Evolutionary conservation across 2,888 invertebrate species (phyloP).

Genomic region (Polydrusus tereticollis): DNA sequence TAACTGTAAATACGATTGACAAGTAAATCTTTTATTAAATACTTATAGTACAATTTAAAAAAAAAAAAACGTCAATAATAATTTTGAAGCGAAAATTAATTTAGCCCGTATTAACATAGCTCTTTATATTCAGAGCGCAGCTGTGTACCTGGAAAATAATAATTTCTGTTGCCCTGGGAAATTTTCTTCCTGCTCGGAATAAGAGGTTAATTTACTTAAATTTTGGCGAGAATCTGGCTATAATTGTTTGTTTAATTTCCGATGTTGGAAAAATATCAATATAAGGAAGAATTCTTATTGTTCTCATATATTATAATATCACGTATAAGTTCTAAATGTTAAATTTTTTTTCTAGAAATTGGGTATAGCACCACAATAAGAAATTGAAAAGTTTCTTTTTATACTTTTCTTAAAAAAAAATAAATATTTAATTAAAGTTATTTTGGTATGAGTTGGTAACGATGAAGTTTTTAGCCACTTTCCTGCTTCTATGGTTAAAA

Average conservation of each 20-base stretch:
- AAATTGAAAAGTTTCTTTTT: no score
- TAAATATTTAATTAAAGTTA: no score
- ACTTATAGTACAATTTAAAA: neutral
- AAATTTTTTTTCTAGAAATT: neutral
- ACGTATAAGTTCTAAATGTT: neutral
- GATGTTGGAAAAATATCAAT: neutral
- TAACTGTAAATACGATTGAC: no score
- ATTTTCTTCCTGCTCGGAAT: neutral
- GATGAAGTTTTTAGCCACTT: no score
- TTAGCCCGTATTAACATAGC: neutral
- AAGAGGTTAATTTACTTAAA: constrained; percentile 6
- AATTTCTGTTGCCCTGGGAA: neutral
- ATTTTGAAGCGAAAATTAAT: neutral
- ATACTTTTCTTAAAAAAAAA: no score
- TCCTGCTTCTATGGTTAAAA: no score
- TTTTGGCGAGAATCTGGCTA: neutral
- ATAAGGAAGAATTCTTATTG: no score
- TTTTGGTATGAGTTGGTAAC: no score
- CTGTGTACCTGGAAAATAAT: neutral
- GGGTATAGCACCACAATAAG: neutral
- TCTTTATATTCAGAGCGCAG: neutral
- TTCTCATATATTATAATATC: no score
- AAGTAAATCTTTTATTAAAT: neutral
- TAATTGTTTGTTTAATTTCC: neutral
- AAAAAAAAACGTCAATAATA: neutral